Base-by-base conservation (phyloP, 2,113 vertebrate genomes). In the Indri indri region DNA sequence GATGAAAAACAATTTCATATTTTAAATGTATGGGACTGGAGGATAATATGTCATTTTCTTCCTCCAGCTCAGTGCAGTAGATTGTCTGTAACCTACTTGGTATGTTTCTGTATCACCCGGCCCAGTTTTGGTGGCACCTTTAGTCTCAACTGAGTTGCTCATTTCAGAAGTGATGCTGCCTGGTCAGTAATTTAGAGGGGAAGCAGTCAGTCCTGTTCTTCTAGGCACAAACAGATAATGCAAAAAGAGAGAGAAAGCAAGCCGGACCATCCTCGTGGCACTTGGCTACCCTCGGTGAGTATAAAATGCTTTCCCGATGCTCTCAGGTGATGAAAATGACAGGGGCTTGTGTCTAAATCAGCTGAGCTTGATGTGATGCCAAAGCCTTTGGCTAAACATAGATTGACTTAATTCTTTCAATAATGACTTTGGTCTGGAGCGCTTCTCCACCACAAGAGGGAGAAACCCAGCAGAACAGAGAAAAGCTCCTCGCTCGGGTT, bases 331-430 rank as follows among this genome's bases (percentile, higher is more conserved):
- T 98, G 98, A 98, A 98, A 98, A 99, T 98, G 98, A 99, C 97
- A 98, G 95, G 90, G 84, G 96, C 90, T 96, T 85, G 97, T 96
- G 97, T 98, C 98, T 98, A 97, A 98, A 98, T 98, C 98, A 98
- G 96, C 96, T 91, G 79, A 97, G 98, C 97, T 98, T 98, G 98
- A 98, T 98, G 96, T 22, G 96, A 97, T 97, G 98, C 98, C 98
- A 98, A 97, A 98, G 98, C 99, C 99, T 97, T 98, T 98, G 99
- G 99, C 99, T 98, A 99, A 98, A 98, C 98, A 98, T 94, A 98
- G 98, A 99, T 98, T 98, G 98, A 98, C 99, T 99, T 99, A 99
- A 99, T 99, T 99, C 98, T 98, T 98, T 99, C 99, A 97, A 86
- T 98, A 99, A 99, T 99, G 99, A 98, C 98, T 99, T 98, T 98